phyloP scores from a whole-genome alignment of 2,113 vertebrate genomes.

The Alectura lathami region DNA sequence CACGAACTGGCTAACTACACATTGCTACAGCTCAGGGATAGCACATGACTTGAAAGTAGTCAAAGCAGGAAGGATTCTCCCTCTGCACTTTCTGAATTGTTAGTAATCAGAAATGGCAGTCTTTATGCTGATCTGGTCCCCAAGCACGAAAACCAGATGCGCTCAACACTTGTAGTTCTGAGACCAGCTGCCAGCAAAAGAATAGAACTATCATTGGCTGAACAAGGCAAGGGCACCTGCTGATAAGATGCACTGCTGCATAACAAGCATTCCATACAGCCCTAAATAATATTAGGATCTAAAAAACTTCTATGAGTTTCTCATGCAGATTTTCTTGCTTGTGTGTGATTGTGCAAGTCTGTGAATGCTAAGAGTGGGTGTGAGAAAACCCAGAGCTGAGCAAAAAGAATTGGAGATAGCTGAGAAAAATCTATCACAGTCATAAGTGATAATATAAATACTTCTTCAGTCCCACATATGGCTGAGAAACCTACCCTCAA shows the following conservation, averaged over 20 bases:
- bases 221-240: conserved; percentile 57
- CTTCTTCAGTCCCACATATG: background rate
- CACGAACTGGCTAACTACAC: background rate
- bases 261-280: conserved; percentile 57
- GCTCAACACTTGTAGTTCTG: conserved; percentile 50
- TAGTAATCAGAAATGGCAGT: conserved; percentile 61
- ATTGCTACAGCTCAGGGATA: background rate
- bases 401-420: background rate
- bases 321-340: conserved; percentile 39
- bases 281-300: conserved; percentile 39
- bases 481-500: background rate
- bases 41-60: background rate
- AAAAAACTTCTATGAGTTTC: conserved; percentile 48
- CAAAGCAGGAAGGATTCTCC: background rate
- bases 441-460: background rate
- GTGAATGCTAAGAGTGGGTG: background rate
- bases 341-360: conserved; percentile 3
- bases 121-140: background rate
- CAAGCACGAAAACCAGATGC: conserved; percentile 7
- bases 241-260: conserved; percentile 26
- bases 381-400: background rate
- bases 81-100: background rate
- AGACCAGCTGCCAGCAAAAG: conserved; percentile 63
- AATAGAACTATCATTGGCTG: conserved; percentile 52
- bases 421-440: background rate